Conservation (phyloP, 2,888 invertebrate species). For the Diachrysia chrysitis region DNA sequence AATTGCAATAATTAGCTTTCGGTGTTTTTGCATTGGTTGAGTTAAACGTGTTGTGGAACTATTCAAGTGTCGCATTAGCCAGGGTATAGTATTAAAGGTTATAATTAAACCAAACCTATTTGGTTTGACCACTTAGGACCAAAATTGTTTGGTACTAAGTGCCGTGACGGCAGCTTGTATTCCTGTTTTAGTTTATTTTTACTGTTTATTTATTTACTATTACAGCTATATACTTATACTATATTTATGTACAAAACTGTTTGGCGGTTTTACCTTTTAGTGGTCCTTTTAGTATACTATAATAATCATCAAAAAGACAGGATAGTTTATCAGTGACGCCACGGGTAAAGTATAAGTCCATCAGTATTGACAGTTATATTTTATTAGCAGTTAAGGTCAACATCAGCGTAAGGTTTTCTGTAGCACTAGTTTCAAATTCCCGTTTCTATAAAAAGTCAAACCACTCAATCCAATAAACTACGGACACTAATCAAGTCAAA, state of each 20-base stretch:
- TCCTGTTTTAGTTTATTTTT: too few relatives aligned
- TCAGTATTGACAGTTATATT: not conserved
- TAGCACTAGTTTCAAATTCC: not conserved
- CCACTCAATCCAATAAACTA: not conserved
- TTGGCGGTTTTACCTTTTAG: too few relatives aligned
- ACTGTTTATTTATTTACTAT: too few relatives aligned
- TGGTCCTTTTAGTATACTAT: too few relatives aligned
- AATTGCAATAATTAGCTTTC: not conserved
- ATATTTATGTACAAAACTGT: too few relatives aligned
- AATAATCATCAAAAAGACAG: too few relatives aligned
- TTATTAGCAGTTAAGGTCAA: not conserved
- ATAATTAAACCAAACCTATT: too few relatives aligned
- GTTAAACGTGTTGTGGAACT: not conserved
- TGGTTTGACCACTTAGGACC: too few relatives aligned
- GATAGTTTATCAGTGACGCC: not conserved
- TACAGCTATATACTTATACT: too few relatives aligned
- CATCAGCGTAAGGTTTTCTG: not conserved
- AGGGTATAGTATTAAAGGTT: not conserved
- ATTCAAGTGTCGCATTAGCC: slow-evolving; percentile 9
- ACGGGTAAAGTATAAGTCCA: not conserved
- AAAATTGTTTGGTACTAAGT: too few relatives aligned
- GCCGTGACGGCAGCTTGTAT: too few relatives aligned
- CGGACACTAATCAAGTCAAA: not conserved
- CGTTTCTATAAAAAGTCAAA: not conserved
- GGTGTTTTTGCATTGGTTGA: not conserved